phyloP scores from a whole-genome alignment of 2,797 vertebrate species.

The Loris lydekkerianus region DNA sequence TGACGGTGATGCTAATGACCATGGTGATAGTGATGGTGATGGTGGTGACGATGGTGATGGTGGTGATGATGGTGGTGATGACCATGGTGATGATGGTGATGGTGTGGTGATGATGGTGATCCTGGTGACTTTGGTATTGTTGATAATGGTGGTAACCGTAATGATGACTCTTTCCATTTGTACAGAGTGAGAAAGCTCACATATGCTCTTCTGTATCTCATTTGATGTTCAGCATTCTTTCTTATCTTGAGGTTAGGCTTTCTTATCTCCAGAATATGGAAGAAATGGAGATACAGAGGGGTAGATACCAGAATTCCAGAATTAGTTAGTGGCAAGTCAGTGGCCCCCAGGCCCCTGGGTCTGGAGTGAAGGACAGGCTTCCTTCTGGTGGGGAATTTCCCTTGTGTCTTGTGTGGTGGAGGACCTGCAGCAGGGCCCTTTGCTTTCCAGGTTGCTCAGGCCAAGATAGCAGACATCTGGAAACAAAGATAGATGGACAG shows the following conservation, averaged over 20 bases:
- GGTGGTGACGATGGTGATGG: not conserved
- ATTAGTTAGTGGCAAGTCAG: not conserved
- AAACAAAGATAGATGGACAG: not conserved
- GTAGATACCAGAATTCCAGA: not conserved
- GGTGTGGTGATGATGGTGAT: not conserved
- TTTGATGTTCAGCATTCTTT: not conserved
- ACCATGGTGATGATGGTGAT: not conserved
- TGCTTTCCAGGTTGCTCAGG: not conserved
- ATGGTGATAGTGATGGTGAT: not conserved
- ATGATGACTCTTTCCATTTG: not conserved
- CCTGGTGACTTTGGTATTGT: too few species aligned
- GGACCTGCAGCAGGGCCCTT: fast-evolving
- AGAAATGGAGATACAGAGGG: not conserved
- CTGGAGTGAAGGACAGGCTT: fast-evolving
- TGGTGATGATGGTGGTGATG: not conserved
- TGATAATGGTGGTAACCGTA: too few species aligned
- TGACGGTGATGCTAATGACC: not conserved
- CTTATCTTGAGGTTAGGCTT: fast-evolving
- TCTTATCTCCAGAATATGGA: too few species aligned
- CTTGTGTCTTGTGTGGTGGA: fast-evolving
- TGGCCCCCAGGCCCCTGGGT: not conserved
- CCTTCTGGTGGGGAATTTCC: fast-evolving
- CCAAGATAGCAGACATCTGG: not conserved
- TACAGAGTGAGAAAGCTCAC: not conserved
- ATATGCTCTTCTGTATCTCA: fast-evolving